phyloP scores from a whole-genome alignment of 2,113 vertebrate species.

The Panurus biarmicus region DNA sequence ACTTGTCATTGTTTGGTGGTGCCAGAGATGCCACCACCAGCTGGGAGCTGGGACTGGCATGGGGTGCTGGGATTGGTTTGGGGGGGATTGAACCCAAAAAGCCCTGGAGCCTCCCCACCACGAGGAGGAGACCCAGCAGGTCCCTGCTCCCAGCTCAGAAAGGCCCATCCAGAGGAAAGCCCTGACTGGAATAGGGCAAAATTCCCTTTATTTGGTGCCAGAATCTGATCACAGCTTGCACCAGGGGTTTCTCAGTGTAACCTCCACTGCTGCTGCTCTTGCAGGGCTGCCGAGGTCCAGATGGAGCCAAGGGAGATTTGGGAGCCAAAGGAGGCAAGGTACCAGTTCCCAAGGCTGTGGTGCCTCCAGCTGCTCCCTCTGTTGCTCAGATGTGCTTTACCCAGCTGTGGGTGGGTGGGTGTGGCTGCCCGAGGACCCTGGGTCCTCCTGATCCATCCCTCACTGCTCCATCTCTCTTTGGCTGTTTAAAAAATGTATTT shows the following conservation, averaged over 20 bases:
- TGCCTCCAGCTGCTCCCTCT: not conserved
- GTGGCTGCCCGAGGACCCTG: not conserved
- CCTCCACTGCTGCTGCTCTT: not conserved
- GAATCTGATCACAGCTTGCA: not conserved
- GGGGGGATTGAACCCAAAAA: not conserved
- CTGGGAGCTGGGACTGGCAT: not conserved
- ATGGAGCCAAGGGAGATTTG: conserved; percentile 75
- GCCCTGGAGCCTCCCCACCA: not conserved
- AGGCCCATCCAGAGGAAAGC: not conserved
- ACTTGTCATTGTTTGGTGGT: rapidly evolving
- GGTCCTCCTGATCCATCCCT: not conserved
- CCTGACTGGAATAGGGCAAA: not conserved
- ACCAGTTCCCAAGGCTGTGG: not conserved
- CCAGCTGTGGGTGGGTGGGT: not conserved
- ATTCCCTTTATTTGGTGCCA: not conserved
- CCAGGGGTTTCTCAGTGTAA: not conserved
- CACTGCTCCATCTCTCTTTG: not conserved
- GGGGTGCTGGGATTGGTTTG: not conserved
- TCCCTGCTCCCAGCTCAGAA: not conserved
- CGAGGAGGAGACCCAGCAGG: not conserved
- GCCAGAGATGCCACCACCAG: not conserved
- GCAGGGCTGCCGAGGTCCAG: conserved; percentile 73
- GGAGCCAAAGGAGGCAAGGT: conserved; percentile 82
- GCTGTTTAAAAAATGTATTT: not conserved
- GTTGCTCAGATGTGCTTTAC: too few relatives aligned